These are phyloP conservation scores for Blastobasis adustella DNA, from an alignment of 2,888 invertebrate species.

Conservation along the genomic window DNA sequence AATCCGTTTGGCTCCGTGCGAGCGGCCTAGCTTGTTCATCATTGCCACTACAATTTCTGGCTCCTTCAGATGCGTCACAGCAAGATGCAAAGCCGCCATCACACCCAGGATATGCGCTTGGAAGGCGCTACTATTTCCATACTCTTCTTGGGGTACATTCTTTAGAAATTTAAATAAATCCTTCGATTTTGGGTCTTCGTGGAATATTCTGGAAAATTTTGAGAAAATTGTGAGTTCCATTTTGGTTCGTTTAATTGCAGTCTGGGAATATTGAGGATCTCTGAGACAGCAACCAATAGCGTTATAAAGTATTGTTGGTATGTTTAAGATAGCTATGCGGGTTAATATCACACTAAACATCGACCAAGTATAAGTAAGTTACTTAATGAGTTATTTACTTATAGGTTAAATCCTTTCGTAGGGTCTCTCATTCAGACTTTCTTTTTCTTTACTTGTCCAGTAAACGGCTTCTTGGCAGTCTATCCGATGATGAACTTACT, in stretches of 20 bases:
- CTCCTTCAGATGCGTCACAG: slow-evolving; percentile 35
- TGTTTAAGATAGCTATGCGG: too few species aligned
- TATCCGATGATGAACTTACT: too few species aligned
- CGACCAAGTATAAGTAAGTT: too few species aligned
- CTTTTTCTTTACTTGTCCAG: too few species aligned
- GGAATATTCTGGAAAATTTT: slow-evolving; percentile 29
- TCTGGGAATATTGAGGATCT: not conserved
- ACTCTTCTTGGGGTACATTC: slow-evolving; percentile 30
- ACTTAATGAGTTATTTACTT: too few species aligned
- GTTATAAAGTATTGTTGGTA: too few species aligned
- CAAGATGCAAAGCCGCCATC: slow-evolving; percentile 39
- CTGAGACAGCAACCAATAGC: too few species aligned
- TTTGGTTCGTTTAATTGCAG: not conserved
- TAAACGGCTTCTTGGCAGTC: too few species aligned
- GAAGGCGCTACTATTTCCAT: slow-evolving; percentile 31
- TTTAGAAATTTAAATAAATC: slow-evolving; percentile 40
- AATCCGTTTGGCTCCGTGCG: slow-evolving; percentile 33
- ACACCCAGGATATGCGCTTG: slow-evolving; percentile 47
- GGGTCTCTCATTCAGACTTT: too few species aligned
- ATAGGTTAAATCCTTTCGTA: too few species aligned
- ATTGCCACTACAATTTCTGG: slow-evolving; percentile 43
- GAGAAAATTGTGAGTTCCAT: not conserved
- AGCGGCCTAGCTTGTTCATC: slow-evolving; percentile 47
- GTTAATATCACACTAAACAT: too few species aligned
- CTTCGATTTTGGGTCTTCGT: slow-evolving; percentile 34